Evolutionary conservation across 1,140 invertebrate species (phyloP), one percentile per base, ranked within the genome.

Genomic region (Holcopasites calliopsidis): DNA sequence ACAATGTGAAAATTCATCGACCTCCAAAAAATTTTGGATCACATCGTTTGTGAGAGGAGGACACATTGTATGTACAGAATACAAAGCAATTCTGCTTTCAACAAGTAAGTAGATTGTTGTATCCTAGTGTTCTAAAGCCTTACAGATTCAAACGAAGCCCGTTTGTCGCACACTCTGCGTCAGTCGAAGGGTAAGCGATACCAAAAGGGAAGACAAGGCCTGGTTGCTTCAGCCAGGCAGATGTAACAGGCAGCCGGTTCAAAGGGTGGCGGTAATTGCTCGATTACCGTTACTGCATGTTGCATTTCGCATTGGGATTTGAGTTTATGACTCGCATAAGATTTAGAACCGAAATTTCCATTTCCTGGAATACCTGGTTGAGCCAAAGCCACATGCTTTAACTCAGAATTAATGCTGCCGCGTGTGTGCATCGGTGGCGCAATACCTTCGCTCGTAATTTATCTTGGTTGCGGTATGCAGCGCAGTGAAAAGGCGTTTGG

Each of bases 341-440:
- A 84, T 83, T 83, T 76, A 81, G 68, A 71, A 65, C 77, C 77
- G 65, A 80, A 81, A 77, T 81, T 71, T 40, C 64, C 21, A n/a
- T 21, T 55, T 65, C 50, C 60, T 47, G 11, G 28, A 28, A 50
- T 35, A 55, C 50, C 33, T 21, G 11, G 33, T 3, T 33, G 33
- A 38, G 8, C 38, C n/a, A 31, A 21, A 13, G 26, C 35, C 58
- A 3, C n/a, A 54, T 28, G 55, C n/a, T 33, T 44, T 54, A 65
- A 10, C 38, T 26, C 38, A 31, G 50, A 74, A 74, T 65, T 64
- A 74, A 74, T 42, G 50, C 66, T 47, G 28, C 54, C 68, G 31
- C 49, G 54, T 35, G n/a, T n/a, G 54, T 58, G 44, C 66, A 47
- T 52, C 40, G 66, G 52, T 42, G 33, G n/a, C 38, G 11, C n/a